Evolutionary conservation across 1,140 invertebrate genomes (phyloP).

Genomic region (Delia radicum): DNA sequence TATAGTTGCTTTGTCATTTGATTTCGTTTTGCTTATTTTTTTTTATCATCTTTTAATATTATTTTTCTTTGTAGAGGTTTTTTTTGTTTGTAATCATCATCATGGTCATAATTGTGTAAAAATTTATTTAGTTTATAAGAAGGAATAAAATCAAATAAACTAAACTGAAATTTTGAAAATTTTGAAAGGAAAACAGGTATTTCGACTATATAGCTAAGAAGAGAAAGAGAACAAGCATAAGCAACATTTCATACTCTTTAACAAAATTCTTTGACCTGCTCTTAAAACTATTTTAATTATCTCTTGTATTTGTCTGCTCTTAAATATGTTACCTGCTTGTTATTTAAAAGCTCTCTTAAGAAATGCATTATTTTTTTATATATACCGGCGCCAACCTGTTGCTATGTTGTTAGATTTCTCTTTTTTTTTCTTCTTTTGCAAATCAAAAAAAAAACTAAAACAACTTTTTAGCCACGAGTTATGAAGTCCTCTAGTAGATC

Average conservation of each 20-base stretch:
- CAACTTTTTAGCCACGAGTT: no score
- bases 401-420: background rate
- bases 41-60: background rate
- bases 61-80: background rate
- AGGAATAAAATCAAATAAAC: background rate
- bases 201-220: background rate
- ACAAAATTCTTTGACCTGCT: no score
- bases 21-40: conserved; percentile 10
- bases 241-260: background rate
- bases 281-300: no score
- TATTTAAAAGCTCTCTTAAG: background rate
- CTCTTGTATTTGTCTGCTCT: background rate
- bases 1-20: conserved; percentile 12
- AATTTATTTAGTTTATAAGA: background rate
- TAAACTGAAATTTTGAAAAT: background rate
- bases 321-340: no score
- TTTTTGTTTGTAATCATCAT: background rate
- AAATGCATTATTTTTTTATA: background rate
- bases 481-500: no score
- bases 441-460: no score
- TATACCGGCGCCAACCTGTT: background rate
- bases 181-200: conserved; percentile 1
- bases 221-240: background rate
- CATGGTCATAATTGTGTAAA: background rate
- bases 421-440: background rate